Percentiles rank a stretch among this genome's conserved stretches.
phyloP scores from a whole-genome alignment of 2,888 invertebrate species.

The Trachelus troglodyta region DNA sequence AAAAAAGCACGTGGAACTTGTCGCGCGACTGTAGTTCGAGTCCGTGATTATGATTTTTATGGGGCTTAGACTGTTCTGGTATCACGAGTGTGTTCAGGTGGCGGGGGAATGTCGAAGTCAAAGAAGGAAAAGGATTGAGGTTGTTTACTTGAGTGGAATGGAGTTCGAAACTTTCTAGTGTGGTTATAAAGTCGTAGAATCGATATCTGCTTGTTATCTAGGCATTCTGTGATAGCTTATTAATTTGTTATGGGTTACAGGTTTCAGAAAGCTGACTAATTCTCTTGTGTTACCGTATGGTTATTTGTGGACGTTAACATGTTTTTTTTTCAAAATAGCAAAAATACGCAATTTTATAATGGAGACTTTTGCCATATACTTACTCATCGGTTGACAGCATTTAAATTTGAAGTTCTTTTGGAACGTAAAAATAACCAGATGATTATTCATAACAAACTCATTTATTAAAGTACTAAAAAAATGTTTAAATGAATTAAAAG shows the following conservation, averaged over 20 bases:
- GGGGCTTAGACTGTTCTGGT: neutral
- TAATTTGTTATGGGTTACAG: neutral
- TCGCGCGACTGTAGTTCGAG: neutral
- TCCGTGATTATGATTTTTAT: neutral
- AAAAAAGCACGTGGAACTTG: too few relatives aligned
- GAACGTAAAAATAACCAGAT: slow-evolving; percentile 7
- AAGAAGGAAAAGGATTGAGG: neutral
- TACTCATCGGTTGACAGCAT: neutral
- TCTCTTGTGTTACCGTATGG: neutral
- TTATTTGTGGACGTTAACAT: too few relatives aligned
- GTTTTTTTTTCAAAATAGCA: too few relatives aligned
- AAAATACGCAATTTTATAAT: neutral
- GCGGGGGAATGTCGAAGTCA: too few relatives aligned
- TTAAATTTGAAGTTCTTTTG: neutral
- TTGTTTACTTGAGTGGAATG: neutral
- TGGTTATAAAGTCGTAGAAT: neutral
- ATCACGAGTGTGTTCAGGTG: neutral
- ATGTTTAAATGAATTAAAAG: slow-evolving; percentile 36
- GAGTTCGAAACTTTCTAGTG: neutral
- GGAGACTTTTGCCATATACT: neutral
- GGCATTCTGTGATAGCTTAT: neutral
- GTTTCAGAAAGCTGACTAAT: neutral
- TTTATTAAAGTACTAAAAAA: slow-evolving; percentile 55
- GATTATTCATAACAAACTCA: slow-evolving; percentile 49
- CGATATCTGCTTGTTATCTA: neutral